Evolutionary conservation across 2,113 vertebrate genomes (phyloP), one percentile per base, ranked within the genome.

Genomic region (Trematocara variabile): DNA sequence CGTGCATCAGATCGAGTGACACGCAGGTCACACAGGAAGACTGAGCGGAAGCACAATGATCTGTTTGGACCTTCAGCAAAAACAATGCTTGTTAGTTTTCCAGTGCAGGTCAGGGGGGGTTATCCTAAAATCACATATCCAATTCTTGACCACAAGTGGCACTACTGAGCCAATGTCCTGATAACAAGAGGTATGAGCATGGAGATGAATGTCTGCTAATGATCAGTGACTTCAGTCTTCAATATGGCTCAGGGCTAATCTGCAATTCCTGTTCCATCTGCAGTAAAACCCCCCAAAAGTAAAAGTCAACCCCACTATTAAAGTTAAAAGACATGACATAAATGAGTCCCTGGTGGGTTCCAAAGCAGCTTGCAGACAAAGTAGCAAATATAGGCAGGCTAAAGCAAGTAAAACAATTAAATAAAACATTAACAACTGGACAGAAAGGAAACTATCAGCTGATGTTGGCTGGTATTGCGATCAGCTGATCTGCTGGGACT

Each of bases 271-370:
- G 7, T 44, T 70, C 5, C 20, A 14, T 9, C 63, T 0, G 1
- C 2, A 41, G 3, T 41, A 12, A 65, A 34, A n/a, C 0, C 0
- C 9, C 58, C 30, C 16, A 34, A 34, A 1, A 11, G 30, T n/a
- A 11, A n/a, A 63, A 0, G 9, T 63, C 9, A 22, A 14, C 39
- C 39, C 0, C 12, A 0, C 34, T 70, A 41, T 39, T 70, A 70
- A 70, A 14, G 20, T 25, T 14, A 41, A 70, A 1, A 44, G 63
- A 70, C 20, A 3, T 70, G 12, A 44, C 20, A 44, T 22, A 41
- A 22, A 44, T 44, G 11, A 44, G 20, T 37, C 34, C 12, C 18
- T 68, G 20, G 63, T 0, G 37, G 63, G 37, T 70, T 70, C n/a
- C 63, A 70, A 70, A 44, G 37, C 63, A 13, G 37, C 20, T 70